A percentile compares a stretch with the other conserved stretches of the same genome.
These are phyloP conservation scores for Craterocephalus amniculus DNA, from an alignment of 2,797 vertebrate genomes.

Conservation along the genomic window DNA sequence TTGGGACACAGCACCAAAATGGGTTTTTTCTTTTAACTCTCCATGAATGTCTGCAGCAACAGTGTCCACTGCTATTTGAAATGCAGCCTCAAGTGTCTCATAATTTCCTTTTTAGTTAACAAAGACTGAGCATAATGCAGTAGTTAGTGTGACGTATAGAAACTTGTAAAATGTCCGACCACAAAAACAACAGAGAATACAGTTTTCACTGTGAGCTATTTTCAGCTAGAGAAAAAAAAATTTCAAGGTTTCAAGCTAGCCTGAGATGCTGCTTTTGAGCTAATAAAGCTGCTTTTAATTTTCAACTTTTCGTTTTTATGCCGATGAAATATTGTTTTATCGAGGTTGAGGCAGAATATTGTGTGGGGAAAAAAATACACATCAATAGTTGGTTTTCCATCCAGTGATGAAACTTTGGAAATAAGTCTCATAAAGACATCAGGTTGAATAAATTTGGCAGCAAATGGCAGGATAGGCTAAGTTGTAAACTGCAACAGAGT, in stretches of 20 bases:
- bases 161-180: neutral
- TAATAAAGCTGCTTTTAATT: neutral
- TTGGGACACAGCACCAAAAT: conserved; percentile 61
- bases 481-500: neutral
- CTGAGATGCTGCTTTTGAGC: neutral
- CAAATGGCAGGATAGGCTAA: neutral
- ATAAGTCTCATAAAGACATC: neutral
- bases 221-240: neutral
- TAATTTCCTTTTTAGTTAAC: conserved; percentile 19
- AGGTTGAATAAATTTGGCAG: neutral
- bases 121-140: conserved; percentile 18
- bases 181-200: neutral
- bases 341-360: neutral
- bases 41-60: conserved; percentile 55
- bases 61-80: conserved; percentile 33
- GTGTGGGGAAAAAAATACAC: too few species aligned
- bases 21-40: conserved; percentile 40
- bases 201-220: neutral
- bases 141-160: neutral
- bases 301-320: neutral
- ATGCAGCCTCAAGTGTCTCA: conserved; percentile 18
- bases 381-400: neutral
- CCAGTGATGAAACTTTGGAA: neutral
- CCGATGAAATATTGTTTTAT: neutral
- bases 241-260: neutral